These are phyloP conservation scores for Trachymyrmex cornetzi DNA, from an alignment of 1,140 invertebrate species.

Conservation along the genomic window DNA sequence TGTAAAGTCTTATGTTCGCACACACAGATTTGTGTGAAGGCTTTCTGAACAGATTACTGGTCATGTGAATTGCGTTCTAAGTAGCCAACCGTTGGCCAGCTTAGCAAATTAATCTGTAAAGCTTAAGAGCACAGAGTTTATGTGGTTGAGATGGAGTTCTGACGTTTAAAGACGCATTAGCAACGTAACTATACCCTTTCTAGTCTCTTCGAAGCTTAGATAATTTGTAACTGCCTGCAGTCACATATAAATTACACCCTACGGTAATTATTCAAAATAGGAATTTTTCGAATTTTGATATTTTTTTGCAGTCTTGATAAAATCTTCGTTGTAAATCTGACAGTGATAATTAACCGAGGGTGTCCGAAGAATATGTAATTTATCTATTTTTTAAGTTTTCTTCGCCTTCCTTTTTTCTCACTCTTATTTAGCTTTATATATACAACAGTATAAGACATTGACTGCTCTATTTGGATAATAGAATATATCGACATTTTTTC, in stretches of 20 bases:
- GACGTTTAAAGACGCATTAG: constrained; percentile 57
- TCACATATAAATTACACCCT: neutral
- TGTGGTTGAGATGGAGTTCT: constrained; percentile 45
- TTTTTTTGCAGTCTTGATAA: no score
- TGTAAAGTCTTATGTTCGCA: constrained; percentile 8
- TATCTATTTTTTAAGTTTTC: no score
- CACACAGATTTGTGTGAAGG: constrained; percentile 47
- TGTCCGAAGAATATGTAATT: no score
- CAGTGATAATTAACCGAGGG: no score
- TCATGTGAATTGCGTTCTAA: constrained; percentile 57
- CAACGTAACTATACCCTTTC: neutral
- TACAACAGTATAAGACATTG: no score
- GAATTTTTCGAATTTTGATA: no score
- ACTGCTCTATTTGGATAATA: no score
- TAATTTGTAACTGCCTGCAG: neutral
- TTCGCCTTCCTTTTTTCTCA: no score
- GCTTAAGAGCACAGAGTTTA: constrained; percentile 31
- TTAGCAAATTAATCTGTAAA: constrained; percentile 49
- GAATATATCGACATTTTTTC: no score
- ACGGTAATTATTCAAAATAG: no score
- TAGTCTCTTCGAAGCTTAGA: neutral
- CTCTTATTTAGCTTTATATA: no score
- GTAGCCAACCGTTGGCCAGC: constrained; percentile 53
- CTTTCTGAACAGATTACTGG: constrained; percentile 49
- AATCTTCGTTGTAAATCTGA: no score